Conservation (phyloP, 2,888 invertebrate genomes). For the Galerucella calmariensis region DNA sequence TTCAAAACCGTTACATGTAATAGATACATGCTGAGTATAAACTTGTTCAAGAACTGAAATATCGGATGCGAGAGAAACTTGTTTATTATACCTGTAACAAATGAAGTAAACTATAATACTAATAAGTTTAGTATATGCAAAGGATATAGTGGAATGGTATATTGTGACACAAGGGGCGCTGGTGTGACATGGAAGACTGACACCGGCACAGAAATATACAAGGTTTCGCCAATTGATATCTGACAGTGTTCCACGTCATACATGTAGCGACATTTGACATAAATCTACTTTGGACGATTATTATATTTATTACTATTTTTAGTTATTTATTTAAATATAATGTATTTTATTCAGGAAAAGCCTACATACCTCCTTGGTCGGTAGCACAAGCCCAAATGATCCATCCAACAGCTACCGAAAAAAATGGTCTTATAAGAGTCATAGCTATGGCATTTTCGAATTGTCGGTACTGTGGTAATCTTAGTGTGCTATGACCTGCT, state of each 20-base stretch:
- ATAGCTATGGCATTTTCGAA: conserved; percentile 53
- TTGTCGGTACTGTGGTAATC: conserved; percentile 46
- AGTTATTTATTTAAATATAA: too few species aligned
- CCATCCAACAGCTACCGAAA: conserved; percentile 66
- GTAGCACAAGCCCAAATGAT: conserved; percentile 65
- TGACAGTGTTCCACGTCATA: too few species aligned
- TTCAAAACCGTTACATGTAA: conserved; percentile 62
- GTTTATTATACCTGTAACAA: conserved; percentile 65
- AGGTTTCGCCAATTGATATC: too few species aligned
- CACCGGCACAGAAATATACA: too few species aligned
- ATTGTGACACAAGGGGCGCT: too few species aligned
- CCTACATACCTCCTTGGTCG: conserved; percentile 65
- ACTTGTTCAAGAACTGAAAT: conserved; percentile 68
- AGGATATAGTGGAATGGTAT: too few species aligned
- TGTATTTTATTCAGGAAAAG: too few species aligned
- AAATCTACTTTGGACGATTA: too few species aligned
- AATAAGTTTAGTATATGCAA: too few species aligned
- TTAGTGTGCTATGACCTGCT: conserved; percentile 50
- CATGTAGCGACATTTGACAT: too few species aligned
- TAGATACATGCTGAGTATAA: conserved; percentile 70
- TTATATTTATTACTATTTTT: too few species aligned
- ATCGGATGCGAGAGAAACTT: conserved; percentile 66
- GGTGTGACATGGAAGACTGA: too few species aligned
- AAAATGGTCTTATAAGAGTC: conserved; percentile 63
- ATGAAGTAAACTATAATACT: not conserved